These are phyloP conservation scores for Galbula dea DNA, from an alignment of 2,113 vertebrate genomes.

Conservation along the genomic window DNA sequence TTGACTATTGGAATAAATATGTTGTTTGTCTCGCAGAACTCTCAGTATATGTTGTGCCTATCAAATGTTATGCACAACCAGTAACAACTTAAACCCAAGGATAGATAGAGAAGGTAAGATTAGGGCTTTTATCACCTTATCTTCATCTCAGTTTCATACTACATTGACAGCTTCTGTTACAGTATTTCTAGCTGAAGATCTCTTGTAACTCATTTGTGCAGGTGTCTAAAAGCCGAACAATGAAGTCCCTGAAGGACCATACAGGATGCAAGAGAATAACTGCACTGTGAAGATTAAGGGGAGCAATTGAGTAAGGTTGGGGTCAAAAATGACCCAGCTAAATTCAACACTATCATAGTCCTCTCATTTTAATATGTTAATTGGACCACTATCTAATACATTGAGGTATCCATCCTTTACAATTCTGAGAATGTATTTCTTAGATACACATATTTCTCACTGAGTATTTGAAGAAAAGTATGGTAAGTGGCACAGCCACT, in stretches of 20 bases:
- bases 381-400: background rate
- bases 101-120: background rate
- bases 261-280: background rate
- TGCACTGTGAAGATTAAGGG: background rate
- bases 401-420: background rate
- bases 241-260: background rate
- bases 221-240: background rate
- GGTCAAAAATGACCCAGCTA: background rate
- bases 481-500: background rate
- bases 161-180: background rate
- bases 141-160: background rate
- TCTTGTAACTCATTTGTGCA: background rate
- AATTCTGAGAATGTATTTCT: background rate
- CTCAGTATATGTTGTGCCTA: background rate
- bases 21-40: background rate
- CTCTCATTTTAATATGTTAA: background rate
- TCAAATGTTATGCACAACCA: background rate
- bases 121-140: background rate
- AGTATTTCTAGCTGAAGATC: background rate
- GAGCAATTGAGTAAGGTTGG: rapidly evolving
- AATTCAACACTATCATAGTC: background rate
- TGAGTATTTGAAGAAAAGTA: background rate
- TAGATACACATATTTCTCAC: background rate
- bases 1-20: background rate
- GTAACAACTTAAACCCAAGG: background rate